Conservation (phyloP, 1,140 invertebrate genomes). For the Listronotus oregonensis region DNA sequence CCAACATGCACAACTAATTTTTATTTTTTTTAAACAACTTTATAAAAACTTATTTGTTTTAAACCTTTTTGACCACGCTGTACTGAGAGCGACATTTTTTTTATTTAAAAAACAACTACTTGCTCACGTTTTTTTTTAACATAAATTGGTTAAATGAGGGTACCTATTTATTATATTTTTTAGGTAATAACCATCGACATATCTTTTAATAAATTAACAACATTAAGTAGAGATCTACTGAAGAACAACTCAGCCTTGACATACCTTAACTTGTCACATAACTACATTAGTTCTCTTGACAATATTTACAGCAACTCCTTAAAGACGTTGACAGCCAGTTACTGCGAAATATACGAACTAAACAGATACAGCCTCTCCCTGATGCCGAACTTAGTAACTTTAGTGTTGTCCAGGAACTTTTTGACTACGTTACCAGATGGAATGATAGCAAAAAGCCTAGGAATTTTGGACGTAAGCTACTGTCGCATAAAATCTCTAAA, state of each 20-base stretch:
- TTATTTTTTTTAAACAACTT: too few relatives aligned
- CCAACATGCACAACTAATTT: too few relatives aligned
- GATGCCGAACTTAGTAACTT: slow-evolving; percentile 59
- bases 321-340: slow-evolving; percentile 62
- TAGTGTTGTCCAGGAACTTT: slow-evolving; percentile 66
- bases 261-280: slow-evolving; percentile 66
- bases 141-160: too few relatives aligned
- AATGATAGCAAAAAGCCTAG: slow-evolving; percentile 61
- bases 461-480: slow-evolving; percentile 63
- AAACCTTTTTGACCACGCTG: too few relatives aligned
- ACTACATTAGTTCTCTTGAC: slow-evolving; percentile 66
- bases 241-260: slow-evolving; percentile 61
- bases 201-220: slow-evolving; percentile 68
- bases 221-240: slow-evolving; percentile 61
- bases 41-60: too few relatives aligned
- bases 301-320: slow-evolving; percentile 62
- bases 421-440: slow-evolving; percentile 62
- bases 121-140: too few relatives aligned
- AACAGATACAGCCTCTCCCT: slow-evolving; percentile 60
- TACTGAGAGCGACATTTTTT: too few relatives aligned
- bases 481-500: slow-evolving; percentile 60
- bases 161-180: too few relatives aligned
- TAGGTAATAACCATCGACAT: slow-evolving; percentile 34
- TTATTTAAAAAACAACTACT: too few relatives aligned
- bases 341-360: slow-evolving; percentile 63